Evolutionary conservation across 2,113 vertebrate genomes (phyloP).

Genomic region (Thymallus thymallus): DNA sequence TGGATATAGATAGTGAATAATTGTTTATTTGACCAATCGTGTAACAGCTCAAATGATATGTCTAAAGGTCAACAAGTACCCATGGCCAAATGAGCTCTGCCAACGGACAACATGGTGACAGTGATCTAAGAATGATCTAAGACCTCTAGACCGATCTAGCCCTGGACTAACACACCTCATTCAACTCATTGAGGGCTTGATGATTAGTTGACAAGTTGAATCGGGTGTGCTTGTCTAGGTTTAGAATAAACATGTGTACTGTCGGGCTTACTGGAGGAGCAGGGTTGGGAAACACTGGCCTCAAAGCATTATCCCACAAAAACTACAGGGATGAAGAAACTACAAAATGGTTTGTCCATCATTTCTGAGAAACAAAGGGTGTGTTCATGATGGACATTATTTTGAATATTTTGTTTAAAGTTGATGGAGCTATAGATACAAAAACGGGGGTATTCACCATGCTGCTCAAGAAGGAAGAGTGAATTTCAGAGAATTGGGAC

Average conservation of each 20-base stretch:
- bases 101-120: conserved; percentile 13
- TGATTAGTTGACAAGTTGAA: no score
- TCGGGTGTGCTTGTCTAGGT: no score
- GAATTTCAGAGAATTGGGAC: background rate
- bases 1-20: conserved; percentile 4
- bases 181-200: no score
- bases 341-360: conserved; percentile 16
- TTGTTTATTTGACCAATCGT: conserved; percentile 16
- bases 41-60: conserved; percentile 10
- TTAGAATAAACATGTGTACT: no score
- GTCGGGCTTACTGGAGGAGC: no score
- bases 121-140: conserved; percentile 21
- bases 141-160: no score
- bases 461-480: background rate
- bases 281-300: background rate
- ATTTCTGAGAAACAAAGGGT: conserved; percentile 12
- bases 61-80: background rate
- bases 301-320: conserved; percentile 32
- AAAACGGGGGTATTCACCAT: background rate
- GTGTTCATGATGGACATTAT: conserved; percentile 31
- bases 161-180: no score
- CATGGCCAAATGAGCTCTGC: background rate
- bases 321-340: conserved; percentile 24
- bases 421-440: background rate
- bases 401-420: conserved; percentile 1